Conservation (phyloP, 2,888 invertebrate genomes). For the Drosophila mimica region DNA sequence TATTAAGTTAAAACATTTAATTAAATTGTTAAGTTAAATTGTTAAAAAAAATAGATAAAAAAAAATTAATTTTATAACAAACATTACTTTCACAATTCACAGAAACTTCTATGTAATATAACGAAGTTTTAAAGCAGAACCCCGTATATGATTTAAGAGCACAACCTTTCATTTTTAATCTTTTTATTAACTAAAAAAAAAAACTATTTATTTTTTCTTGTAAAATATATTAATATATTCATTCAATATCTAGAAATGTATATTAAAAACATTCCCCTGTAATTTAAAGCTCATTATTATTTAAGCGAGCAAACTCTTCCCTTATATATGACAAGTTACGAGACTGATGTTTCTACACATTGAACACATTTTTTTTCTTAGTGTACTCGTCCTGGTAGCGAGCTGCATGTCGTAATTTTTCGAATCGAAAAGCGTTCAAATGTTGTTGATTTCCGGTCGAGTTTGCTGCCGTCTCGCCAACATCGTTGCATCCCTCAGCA, state of each 20-base stretch:
- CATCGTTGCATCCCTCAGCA: slow-evolving; percentile 20
- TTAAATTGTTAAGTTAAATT: too few species aligned
- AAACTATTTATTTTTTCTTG: not conserved
- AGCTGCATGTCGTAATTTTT: slow-evolving; percentile 53
- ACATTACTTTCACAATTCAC: not conserved
- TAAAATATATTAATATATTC: too few species aligned
- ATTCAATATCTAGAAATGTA: not conserved
- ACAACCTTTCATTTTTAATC: not conserved
- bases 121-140: not conserved
- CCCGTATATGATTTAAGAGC: not conserved
- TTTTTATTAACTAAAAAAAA: too few species aligned
- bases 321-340: not conserved
- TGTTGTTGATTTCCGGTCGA: slow-evolving; percentile 60
- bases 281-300: not conserved
- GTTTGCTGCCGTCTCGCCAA: slow-evolving; percentile 11
- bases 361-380: not conserved
- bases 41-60: too few species aligned
- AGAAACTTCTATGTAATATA: not conserved
- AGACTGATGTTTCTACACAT: not conserved
- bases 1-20: too few species aligned
- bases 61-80: not conserved
- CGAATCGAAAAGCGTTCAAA: slow-evolving; percentile 61
- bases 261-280: not conserved
- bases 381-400: slow-evolving; percentile 5
- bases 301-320: not conserved